Evolutionary conservation across 2,888 invertebrate genomes (phyloP).

Genomic region (Tenthredo amoena): DNA sequence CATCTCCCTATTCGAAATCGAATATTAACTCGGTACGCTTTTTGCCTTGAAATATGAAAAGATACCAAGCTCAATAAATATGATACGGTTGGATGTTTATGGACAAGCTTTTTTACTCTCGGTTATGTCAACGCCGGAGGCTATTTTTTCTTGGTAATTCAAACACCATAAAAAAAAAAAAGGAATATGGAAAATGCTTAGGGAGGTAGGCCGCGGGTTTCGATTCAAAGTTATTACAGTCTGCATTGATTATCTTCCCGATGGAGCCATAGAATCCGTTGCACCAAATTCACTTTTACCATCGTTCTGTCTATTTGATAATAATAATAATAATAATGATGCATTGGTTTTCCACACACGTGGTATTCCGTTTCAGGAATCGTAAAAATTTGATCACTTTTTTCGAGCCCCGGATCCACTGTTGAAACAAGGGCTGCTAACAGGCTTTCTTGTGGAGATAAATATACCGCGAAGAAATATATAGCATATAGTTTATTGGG

Average conservation of each 20-base stretch:
- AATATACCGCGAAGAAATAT: not conserved
- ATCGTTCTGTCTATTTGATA: not conserved
- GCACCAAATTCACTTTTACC: not conserved
- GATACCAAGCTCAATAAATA: not conserved
- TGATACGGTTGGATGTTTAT: conserved; percentile 14
- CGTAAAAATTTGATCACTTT: conserved; percentile 3
- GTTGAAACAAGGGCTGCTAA: not conserved
- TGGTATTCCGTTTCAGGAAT: not conserved
- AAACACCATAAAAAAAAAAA: not conserved
- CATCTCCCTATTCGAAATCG: not conserved
- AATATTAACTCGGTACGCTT: not conserved
- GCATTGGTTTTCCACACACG: not conserved
- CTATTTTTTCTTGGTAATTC: not conserved
- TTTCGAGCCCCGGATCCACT: not conserved
- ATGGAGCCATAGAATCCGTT: not conserved
- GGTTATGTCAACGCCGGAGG: not conserved
- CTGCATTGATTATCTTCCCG: not conserved
- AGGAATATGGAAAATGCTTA: not conserved
- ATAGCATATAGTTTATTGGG: not conserved
- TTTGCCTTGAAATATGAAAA: not conserved
- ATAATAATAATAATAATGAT: not conserved
- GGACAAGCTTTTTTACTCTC: not conserved
- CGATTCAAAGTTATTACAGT: not conserved
- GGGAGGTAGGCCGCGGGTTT: not conserved
- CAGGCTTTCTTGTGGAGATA: not conserved